These are phyloP conservation scores for Caenorhabditis zanzibari DNA, from an alignment of 2,888 invertebrate genomes.

Conservation along the genomic window DNA sequence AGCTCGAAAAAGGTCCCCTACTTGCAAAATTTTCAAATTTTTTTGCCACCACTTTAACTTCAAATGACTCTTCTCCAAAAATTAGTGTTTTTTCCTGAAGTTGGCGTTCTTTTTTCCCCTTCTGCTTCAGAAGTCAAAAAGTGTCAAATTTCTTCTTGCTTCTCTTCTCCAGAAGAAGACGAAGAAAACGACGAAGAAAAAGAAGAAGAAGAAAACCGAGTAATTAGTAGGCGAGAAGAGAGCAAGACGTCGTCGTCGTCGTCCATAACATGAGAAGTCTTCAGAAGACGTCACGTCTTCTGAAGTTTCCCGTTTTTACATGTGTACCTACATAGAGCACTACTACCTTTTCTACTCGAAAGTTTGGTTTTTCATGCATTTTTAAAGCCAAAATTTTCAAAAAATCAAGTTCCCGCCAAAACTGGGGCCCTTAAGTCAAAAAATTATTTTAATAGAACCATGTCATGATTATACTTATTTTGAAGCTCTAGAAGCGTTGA, in stretches of 20 bases:
- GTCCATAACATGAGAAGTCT: conserved; percentile 28
- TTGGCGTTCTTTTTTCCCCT: neutral
- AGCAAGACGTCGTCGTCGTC: conserved; percentile 15
- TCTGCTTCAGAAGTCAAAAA: conserved; percentile 2
- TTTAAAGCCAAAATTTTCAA: no score
- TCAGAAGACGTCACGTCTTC: conserved; percentile 22
- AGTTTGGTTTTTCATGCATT: no score
- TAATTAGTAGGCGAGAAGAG: conserved; percentile 60
- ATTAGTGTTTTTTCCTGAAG: conserved; percentile 1
- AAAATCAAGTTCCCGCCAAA: no score
- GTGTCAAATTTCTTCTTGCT: conserved; percentile 33
- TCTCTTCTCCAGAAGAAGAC: neutral
- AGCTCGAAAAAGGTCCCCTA: no score
- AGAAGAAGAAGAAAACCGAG: conserved; percentile 32
- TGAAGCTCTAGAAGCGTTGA: no score
- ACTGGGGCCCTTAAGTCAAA: no score
- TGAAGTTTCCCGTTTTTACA: neutral
- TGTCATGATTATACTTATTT: no score
- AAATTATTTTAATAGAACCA: no score
- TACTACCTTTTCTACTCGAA: no score
- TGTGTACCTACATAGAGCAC: no score
- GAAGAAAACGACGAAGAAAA: conserved; percentile 15
- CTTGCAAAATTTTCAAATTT: no score
- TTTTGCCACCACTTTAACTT: no score
- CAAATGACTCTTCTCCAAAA: neutral